Base-by-base conservation (phyloP, 2,888 invertebrate genomes). In the Nudaria mundana region DNA sequence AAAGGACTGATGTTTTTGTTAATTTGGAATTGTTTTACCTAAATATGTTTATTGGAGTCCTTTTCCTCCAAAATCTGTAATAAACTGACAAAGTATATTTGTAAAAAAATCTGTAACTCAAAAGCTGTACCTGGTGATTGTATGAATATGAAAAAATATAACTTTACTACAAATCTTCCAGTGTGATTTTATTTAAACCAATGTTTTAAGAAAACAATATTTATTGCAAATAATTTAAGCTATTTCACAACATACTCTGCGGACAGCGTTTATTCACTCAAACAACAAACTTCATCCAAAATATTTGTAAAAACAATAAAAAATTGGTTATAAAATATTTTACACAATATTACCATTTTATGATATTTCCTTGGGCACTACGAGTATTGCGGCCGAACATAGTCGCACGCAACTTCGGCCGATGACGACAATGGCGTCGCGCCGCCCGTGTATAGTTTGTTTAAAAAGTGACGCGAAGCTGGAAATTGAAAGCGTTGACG, bases 151-250 rank as follows among this genome's bases (percentile, higher is more conserved):
- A n/a, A 76, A 72, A 82, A 87, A 87, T 87, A 86, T 86, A 86
- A 82, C 83, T 87, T 87, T 87, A 86, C 87, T 84, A 86, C 84
- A 83, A 87, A 87, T 84, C 85, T 86, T 83, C 76, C 76, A 80
- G 72, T 49, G 71, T 69, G 54, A 66, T 84, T 84, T 81, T 63
- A 66, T 68, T 77, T 66, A 54, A 41, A 37, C 37, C 16, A 29
- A 38, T 38, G 45, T 51, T 42, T 45, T 40, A 47, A 51, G 53
- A 55, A 45, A 44, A 49, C 36, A 44, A 59, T 62, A 67, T 76
- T 78, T 81, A 84, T 83, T 85, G 86, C 84, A 85, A 86, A 80
- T 66, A 66, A 75, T 63, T 53, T 63, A 76, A 76, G 80, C 81
- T 68, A 50, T 56, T 74, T 74, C 70, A 72, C 55, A 63, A 63